These are phyloP conservation scores for Aeoliscus strigatus DNA, from an alignment of 2,797 vertebrate species.

Conservation along the genomic window DNA sequence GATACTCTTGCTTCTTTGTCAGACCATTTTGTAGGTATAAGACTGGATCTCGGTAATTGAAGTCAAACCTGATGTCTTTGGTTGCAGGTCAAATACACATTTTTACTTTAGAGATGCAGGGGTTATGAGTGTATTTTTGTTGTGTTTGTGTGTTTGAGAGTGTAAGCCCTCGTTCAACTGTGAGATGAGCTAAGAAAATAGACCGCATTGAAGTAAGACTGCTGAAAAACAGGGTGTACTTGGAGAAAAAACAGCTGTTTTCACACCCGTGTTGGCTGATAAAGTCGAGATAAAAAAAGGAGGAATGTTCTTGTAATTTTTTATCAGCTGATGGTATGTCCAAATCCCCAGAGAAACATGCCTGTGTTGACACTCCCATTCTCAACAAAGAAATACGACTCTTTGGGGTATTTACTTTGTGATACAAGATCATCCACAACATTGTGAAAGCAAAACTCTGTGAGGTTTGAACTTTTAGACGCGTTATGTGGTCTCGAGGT, in stretches of 20 bases:
- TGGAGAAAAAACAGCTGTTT: slow-evolving; percentile 65
- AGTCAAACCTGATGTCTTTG: too few relatives aligned
- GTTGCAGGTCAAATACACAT: slow-evolving; percentile 67
- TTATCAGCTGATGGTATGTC: slow-evolving; percentile 48
- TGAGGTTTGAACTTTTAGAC: slow-evolving; percentile 2
- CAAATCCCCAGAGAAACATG: slow-evolving; percentile 23
- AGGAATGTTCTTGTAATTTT: slow-evolving; percentile 55
- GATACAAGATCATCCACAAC: slow-evolving; percentile 39
- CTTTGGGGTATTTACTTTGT: slow-evolving; percentile 44
- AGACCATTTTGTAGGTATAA: too few relatives aligned
- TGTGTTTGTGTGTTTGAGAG: slow-evolving; percentile 27
- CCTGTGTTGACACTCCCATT: too few relatives aligned
- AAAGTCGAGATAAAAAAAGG: slow-evolving; percentile 34
- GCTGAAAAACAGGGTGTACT: slow-evolving; percentile 43
- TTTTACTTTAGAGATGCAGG: slow-evolving; percentile 30
- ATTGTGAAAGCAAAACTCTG: slow-evolving; percentile 24
- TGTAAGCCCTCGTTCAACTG: slow-evolving; percentile 24
- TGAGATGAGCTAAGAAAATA: slow-evolving; percentile 14
- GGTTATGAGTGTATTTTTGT: slow-evolving; percentile 43
- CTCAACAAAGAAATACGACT: slow-evolving; percentile 34
- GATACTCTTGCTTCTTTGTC: too few relatives aligned
- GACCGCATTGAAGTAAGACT: slow-evolving; percentile 22
- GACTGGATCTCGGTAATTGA: too few relatives aligned
- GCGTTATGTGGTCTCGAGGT: slow-evolving; percentile 10
- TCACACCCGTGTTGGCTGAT: slow-evolving; percentile 49